phyloP scores from a whole-genome alignment of 2,888 invertebrate genomes.

The Norana najaformis region DNA sequence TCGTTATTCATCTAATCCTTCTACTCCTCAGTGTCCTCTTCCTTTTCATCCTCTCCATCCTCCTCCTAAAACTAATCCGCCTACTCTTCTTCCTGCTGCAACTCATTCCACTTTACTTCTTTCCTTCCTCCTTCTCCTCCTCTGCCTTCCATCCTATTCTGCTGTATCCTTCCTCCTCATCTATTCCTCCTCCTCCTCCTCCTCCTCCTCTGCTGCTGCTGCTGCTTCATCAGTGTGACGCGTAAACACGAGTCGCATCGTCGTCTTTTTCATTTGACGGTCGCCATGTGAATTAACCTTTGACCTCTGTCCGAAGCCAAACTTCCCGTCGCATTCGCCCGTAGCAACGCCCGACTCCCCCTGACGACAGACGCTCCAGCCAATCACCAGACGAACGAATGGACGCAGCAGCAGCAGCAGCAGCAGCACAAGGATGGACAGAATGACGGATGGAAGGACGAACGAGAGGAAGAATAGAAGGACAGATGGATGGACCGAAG shows the following conservation, averaged over 20 bases:
- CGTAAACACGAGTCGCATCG: neutral
- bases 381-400: neutral
- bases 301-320: neutral
- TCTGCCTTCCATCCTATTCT: neutral
- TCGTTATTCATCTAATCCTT: neutral
- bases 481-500: neutral
- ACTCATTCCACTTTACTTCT: neutral
- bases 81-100: neutral
- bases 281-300: neutral
- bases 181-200: too few relatives aligned
- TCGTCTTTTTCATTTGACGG: neutral
- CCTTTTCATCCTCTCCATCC: neutral
- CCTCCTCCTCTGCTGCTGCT: neutral
- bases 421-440: too few relatives aligned
- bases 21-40: neutral
- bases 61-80: constrained; percentile 25
- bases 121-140: neutral
- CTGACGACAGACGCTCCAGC: neutral
- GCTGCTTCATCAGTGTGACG: neutral
- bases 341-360: neutral
- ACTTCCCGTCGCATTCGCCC: neutral
- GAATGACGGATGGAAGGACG: neutral
- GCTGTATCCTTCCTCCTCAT: neutral
- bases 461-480: neutral
- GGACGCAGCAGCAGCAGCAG: too few relatives aligned